These are phyloP conservation scores for Thyatira batis DNA, from an alignment of 2,888 invertebrate genomes.

Conservation along the genomic window DNA sequence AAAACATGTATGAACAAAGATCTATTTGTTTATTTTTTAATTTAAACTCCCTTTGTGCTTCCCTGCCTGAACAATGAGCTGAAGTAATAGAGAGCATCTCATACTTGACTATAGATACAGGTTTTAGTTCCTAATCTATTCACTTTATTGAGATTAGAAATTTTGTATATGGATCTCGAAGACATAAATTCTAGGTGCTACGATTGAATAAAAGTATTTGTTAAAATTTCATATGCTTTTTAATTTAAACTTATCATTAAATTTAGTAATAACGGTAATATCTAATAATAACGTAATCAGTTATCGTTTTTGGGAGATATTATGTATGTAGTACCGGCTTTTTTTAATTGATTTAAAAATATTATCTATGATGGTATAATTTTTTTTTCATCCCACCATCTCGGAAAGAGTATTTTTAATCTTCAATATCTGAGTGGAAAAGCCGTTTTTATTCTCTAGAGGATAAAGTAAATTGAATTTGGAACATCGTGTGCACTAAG, in stretches of 20 bases:
- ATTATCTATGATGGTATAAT: too few relatives aligned
- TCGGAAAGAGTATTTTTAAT: too few relatives aligned
- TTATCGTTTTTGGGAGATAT: too few relatives aligned
- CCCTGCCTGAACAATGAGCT: background rate
- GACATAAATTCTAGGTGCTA: slow-evolving; percentile 75
- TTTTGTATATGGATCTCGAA: slow-evolving; percentile 64
- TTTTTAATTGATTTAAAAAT: too few relatives aligned
- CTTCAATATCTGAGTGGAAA: too few relatives aligned
- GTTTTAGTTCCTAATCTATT: slow-evolving; percentile 41
- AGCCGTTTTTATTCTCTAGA: too few relatives aligned
- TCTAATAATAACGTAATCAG: too few relatives aligned
- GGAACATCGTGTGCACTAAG: too few relatives aligned
- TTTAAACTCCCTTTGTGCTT: background rate
- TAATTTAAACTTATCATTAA: slow-evolving; percentile 5
- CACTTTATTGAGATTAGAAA: slow-evolving; percentile 42
- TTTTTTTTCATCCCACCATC: too few relatives aligned
- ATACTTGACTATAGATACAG: slow-evolving; percentile 28
- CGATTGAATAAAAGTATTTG: slow-evolving; percentile 66
- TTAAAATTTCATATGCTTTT: slow-evolving; percentile 38
- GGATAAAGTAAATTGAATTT: too few relatives aligned
- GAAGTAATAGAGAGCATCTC: background rate
- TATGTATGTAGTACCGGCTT: too few relatives aligned
- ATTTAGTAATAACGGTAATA: background rate
- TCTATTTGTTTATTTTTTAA: background rate
- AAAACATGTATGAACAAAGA: too few relatives aligned